Percentiles rank a stretch among this genome's conserved stretches.
Conservation (phyloP, 2,797 vertebrate genomes). For the Alosa sapidissima region DNA sequence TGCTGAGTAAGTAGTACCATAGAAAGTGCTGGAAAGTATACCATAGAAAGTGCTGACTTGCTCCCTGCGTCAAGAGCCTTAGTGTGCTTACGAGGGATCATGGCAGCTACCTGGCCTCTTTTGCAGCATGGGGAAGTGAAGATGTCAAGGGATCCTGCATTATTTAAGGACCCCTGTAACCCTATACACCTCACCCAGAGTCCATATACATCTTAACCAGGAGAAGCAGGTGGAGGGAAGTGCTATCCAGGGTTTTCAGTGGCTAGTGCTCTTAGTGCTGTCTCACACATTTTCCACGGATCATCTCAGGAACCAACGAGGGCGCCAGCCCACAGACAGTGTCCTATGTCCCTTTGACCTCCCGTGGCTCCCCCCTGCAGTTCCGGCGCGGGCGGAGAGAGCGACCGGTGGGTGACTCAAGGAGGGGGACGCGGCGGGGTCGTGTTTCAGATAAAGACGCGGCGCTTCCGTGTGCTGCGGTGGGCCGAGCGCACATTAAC, state of each 20-base stretch:
- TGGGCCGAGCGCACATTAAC: not conserved
- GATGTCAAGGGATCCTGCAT: conserved; percentile 40
- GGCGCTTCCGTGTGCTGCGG: not conserved
- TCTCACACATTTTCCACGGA: conserved; percentile 29
- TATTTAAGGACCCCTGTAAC: conserved; percentile 47
- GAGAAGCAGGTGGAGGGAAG: not conserved
- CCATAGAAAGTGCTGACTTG: not conserved
- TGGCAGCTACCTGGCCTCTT: not conserved
- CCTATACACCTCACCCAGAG: conserved; percentile 32
- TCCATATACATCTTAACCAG: conserved; percentile 32
- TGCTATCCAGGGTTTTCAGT: conserved; percentile 24
- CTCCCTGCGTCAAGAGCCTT: not conserved
- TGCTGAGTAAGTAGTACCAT: not conserved
- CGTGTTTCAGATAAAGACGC: not conserved
- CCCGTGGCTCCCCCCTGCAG: not conserved
- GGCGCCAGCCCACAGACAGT: conserved; percentile 13
- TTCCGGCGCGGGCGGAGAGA: not conserved
- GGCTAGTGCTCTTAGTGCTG: conserved; percentile 23
- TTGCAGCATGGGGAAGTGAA: conserved; percentile 21
- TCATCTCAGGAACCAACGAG: not conserved
- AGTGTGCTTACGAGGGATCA: not conserved
- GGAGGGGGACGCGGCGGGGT: not conserved
- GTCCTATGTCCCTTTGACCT: not conserved
- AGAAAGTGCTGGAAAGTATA: not conserved
- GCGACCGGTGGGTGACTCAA: not conserved